Base-by-base conservation (phyloP, 2,113 vertebrate genomes). In the Dendropsophus ebraccatus region DNA sequence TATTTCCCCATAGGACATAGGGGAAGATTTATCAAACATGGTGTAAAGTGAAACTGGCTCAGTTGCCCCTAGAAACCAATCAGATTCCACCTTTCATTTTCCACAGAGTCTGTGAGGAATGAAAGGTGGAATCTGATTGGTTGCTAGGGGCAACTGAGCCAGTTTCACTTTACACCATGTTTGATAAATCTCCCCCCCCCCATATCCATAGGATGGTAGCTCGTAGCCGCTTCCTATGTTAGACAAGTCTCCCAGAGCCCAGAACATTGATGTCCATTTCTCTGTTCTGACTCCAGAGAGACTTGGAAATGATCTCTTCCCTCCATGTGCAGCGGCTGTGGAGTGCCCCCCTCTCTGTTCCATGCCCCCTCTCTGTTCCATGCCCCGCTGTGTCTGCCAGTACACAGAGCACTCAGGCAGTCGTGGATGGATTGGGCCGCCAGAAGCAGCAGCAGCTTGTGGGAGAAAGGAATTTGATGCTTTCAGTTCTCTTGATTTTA, bases 261-360 rank as follows among this genome's bases (percentile, higher is more conserved):
- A 88, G 58, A 83, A 84, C 91, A 91, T 86, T 76, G 89, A 89
- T 88, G 84, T 76, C 62, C 85, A 88, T 90, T 72, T 83, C 91
- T 94, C 91, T 93, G 90, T 91, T 91, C 86, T 89, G 52, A 84
- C 87, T 90, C 90, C 90, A 92, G 90, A 86, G 82, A 82, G 89
- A 90, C 89, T 90, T 77, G 84, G 88, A 92, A 90, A 86, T 89
- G 90, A 90, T 87, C 91, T 84, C 88, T 89, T 37, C 54, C 82
- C 89, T 88, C 88, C 83, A 89, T 86, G 81, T 87, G 87, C 84
- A 81, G 88, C 86, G 88, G 83, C 86, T 87, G 67, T 82, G 84
- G 84, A 5, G 0, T 90, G 88, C 88, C 75, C n/a, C n/a, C 83
- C 70, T 77, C 83, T 88, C 87, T 90, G 89, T 90, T 91, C 89